These are phyloP conservation scores for Zaprionus vittiger DNA, from an alignment of 1,140 invertebrate species.

Conservation along the genomic window DNA sequence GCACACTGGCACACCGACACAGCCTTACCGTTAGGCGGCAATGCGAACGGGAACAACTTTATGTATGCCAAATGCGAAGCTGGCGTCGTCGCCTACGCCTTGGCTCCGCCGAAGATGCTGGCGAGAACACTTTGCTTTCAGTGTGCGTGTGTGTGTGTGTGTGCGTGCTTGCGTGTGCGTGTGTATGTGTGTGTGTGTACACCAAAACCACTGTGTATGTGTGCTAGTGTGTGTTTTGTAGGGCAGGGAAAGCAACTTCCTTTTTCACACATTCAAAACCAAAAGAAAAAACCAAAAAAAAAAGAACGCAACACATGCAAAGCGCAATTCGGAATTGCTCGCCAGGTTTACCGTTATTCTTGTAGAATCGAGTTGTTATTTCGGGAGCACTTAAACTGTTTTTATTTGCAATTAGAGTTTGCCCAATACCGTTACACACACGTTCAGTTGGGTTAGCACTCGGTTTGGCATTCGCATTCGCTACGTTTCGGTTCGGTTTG, in stretches of 20 bases:
- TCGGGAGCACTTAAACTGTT: background rate
- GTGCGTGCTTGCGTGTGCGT: slow-evolving; percentile 15
- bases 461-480: background rate
- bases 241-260: slow-evolving; percentile 30
- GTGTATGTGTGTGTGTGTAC: slow-evolving; percentile 27
- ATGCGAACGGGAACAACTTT: slow-evolving; percentile 30
- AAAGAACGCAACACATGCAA: slow-evolving; percentile 3
- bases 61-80: slow-evolving; percentile 42
- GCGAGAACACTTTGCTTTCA: background rate
- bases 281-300: background rate
- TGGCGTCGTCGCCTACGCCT: background rate
- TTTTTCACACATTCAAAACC: slow-evolving; percentile 19
- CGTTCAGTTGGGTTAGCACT: slow-evolving; percentile 27
- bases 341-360: slow-evolving; percentile 17
- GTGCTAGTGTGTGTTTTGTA: slow-evolving; percentile 36
- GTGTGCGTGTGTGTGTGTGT: slow-evolving; percentile 21
- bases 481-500: slow-evolving; percentile 24
- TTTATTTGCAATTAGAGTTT: slow-evolving; percentile 11
- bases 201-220: slow-evolving; percentile 38
- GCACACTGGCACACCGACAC: slow-evolving; percentile 1
- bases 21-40: slow-evolving; percentile 23
- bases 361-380: background rate
- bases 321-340: background rate
- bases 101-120: slow-evolving; percentile 10
- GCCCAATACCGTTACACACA: slow-evolving; percentile 46